Evolutionary conservation across 2,888 invertebrate genomes (phyloP).

Genomic region (Rhagophthalmus giganteus): DNA sequence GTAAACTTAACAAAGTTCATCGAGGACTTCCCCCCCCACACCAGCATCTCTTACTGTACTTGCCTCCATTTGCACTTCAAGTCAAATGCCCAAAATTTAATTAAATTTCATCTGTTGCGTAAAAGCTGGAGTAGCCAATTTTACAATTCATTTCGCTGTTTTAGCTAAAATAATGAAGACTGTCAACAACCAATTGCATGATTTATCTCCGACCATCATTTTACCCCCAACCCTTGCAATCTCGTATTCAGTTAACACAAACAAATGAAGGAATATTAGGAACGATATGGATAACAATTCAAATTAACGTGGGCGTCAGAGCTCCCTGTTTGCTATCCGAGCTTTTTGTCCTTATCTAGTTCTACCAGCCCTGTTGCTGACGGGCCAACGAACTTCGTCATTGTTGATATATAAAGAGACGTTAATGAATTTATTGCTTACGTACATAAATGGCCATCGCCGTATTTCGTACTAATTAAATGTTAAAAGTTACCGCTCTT

Average conservation of each 20-base stretch:
- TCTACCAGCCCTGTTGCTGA: constrained; percentile 4
- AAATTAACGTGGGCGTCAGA: constrained; percentile 22
- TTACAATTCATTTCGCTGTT: constrained; percentile 41
- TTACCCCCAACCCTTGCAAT: constrained; percentile 28
- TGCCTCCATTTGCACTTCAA: background rate
- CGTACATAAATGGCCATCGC: background rate
- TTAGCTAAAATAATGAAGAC: constrained; percentile 44
- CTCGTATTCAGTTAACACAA: constrained; percentile 46
- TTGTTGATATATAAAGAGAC: constrained; percentile 9
- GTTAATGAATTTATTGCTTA: constrained; percentile 8
- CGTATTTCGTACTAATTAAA: background rate
- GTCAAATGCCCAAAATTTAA: constrained; percentile 1
- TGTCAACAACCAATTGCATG: constrained; percentile 46
- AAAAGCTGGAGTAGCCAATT: constrained; percentile 15
- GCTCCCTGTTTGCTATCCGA: constrained; percentile 7
- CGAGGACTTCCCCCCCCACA: too few relatives aligned
- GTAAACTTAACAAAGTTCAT: too few relatives aligned
- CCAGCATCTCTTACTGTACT: too few relatives aligned
- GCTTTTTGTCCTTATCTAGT: constrained; percentile 16
- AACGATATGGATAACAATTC: constrained; percentile 45
- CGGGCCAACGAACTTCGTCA: constrained; percentile 6
- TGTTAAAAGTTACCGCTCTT: too few relatives aligned
- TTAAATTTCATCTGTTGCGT: constrained; percentile 6
- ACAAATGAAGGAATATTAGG: constrained; percentile 43
- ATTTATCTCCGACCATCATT: constrained; percentile 42